Evolutionary conservation across 1,140 invertebrate genomes (phyloP).

Genomic region (Drosophila kepulauana): DNA sequence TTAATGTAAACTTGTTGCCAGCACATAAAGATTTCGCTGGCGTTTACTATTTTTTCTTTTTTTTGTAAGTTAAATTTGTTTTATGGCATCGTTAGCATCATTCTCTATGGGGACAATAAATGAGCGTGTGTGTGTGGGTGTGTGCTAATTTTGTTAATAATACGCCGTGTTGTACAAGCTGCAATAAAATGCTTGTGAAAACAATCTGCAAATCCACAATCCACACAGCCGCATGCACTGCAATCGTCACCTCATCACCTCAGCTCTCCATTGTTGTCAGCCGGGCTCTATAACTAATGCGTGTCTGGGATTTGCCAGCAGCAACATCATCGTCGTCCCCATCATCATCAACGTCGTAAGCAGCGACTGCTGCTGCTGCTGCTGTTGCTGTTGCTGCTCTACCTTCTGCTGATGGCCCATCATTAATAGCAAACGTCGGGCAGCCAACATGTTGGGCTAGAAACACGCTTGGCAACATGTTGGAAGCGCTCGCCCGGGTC

Average conservation of each 20-base stretch:
- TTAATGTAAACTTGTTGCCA: conserved; percentile 19
- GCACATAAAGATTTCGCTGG: not conserved
- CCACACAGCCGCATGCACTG: conserved; percentile 1
- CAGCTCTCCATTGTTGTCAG: conserved; percentile 57
- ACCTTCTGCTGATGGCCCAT: conserved; percentile 16
- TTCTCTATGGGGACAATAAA: no score
- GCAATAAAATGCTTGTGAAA: conserved; percentile 13
- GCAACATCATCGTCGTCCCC: not conserved
- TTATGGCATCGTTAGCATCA: no score
- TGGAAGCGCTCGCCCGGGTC: conserved; percentile 40
- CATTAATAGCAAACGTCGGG: conserved; percentile 23
- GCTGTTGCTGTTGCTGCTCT: conserved; percentile 12
- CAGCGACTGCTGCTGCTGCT: not conserved
- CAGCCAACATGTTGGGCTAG: conserved; percentile 63
- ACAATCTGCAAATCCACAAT: not conserved
- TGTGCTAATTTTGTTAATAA: conserved; percentile 74
- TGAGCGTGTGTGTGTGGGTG: conserved; percentile 19
- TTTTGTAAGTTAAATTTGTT: no score
- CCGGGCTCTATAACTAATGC: conserved; percentile 45
- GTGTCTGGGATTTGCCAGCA: conserved; percentile 31
- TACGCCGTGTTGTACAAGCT: conserved; percentile 70
- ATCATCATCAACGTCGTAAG: not conserved
- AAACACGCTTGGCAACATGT: conserved; percentile 50
- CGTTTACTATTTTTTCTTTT: no score
- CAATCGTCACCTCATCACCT: conserved; percentile 15